A percentile compares a stretch with the other conserved stretches of the same genome.
Evolutionary conservation across 1,140 invertebrate species (phyloP).

Genomic region (Trichonephila inaurata): DNA sequence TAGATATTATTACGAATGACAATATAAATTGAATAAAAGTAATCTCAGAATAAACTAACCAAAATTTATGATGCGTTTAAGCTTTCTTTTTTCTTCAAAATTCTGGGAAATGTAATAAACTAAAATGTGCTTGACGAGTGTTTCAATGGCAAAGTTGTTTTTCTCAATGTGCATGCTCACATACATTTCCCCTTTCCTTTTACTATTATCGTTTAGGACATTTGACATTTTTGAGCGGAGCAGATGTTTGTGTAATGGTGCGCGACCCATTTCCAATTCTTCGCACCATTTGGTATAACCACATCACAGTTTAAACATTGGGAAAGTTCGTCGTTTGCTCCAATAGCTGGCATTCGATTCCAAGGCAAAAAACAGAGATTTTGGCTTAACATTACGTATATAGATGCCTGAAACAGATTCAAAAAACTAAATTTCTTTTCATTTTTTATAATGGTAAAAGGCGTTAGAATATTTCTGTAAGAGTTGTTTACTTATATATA

Average conservation of each 20-base stretch:
- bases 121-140: slow-evolving; percentile 10
- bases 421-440: slow-evolving; percentile 4
- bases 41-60: neutral
- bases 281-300: slow-evolving; percentile 45
- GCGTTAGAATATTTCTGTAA: neutral
- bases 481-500: neutral
- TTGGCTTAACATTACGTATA: neutral
- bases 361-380: neutral
- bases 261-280: slow-evolving; percentile 41
- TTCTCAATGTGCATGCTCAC: neutral
- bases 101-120: neutral
- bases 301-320: slow-evolving; percentile 30
- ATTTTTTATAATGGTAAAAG: neutral
- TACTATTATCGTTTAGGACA: slow-evolving; percentile 21
- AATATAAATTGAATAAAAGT: neutral
- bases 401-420: neutral
- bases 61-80: neutral
- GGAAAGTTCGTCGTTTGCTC: neutral
- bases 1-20: no score
- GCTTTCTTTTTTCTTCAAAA: neutral
- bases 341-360: slow-evolving; percentile 14
- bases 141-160: neutral
- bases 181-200: neutral
- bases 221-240: slow-evolving; percentile 18
- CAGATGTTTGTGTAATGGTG: slow-evolving; percentile 35